These are phyloP conservation scores for Lacanobia oleracea DNA, from an alignment of 2,888 invertebrate genomes.

Conservation along the genomic window DNA sequence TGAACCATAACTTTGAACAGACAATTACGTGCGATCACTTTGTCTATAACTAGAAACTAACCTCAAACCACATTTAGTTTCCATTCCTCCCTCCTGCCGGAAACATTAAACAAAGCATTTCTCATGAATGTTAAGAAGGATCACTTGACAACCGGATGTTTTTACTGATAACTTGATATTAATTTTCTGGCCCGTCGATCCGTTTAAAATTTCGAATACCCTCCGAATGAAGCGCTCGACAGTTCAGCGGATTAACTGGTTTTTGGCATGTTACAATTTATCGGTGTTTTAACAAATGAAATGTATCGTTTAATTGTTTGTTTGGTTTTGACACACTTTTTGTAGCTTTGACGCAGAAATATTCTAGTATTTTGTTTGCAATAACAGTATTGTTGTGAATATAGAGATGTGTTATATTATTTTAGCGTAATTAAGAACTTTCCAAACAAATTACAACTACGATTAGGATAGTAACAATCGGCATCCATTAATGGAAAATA, in stretches of 20 bases:
- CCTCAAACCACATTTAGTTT: slow-evolving; percentile 44
- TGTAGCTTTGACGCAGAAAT: neutral
- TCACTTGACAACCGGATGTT: slow-evolving; percentile 52
- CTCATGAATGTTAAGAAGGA: slow-evolving; percentile 45
- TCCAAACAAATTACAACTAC: neutral
- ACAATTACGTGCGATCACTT: slow-evolving; percentile 22
- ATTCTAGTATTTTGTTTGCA: too few species aligned
- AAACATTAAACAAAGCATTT: slow-evolving; percentile 40
- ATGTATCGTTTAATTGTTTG: slow-evolving; percentile 40
- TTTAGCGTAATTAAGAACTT: neutral
- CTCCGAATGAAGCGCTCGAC: slow-evolving; percentile 49
- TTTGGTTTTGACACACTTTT: slow-evolving; percentile 15
- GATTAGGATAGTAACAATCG: neutral
- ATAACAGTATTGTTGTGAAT: too few species aligned
- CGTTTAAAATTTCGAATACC: slow-evolving; percentile 58
- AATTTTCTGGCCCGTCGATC: slow-evolving; percentile 69
- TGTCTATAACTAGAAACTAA: slow-evolving; percentile 38
- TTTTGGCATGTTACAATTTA: slow-evolving; percentile 56
- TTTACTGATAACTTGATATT: slow-evolving; percentile 63
- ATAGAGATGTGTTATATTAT: too few species aligned
- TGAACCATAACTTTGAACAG: slow-evolving; percentile 28
- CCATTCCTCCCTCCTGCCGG: slow-evolving; percentile 16
- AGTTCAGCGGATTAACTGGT: slow-evolving; percentile 52
- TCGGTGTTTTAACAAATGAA: slow-evolving; percentile 52
- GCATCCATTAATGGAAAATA: too few species aligned